Conservation (phyloP, 2,888 invertebrate species). For the Invenusta paracnida region DNA sequence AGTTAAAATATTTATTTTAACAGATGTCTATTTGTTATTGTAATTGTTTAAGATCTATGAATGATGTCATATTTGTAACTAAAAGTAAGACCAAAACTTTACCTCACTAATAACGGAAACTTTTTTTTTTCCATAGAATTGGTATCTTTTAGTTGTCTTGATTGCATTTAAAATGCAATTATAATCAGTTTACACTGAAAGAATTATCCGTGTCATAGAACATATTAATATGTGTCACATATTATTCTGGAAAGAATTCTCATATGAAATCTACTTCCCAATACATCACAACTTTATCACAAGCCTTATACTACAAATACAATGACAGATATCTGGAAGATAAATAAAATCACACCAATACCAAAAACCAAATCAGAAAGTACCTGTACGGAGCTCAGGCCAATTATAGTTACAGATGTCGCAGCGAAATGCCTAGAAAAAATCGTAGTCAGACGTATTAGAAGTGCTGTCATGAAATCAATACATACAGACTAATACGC, state of each 20-base stretch:
- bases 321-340: background rate
- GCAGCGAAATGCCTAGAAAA: background rate
- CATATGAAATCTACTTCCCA: background rate
- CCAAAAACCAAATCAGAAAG: background rate
- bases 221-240: too few relatives aligned
- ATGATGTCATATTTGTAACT: too few relatives aligned
- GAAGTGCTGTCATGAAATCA: background rate
- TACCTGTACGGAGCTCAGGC: background rate
- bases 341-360: background rate
- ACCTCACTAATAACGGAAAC: too few relatives aligned
- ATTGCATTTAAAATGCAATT: too few relatives aligned
- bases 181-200: too few relatives aligned
- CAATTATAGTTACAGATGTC: background rate
- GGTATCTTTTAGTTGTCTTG: too few relatives aligned
- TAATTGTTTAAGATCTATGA: too few relatives aligned
- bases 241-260: background rate
- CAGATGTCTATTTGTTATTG: too few relatives aligned
- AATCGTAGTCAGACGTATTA: background rate
- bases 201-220: too few relatives aligned
- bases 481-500: background rate
- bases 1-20: too few relatives aligned
- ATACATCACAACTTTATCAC: background rate
- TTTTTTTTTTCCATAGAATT: too few relatives aligned
- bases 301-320: conserved; percentile 1
- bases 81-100: too few relatives aligned